phyloP scores from a whole-genome alignment of 2,113 vertebrate species.

The Heliornis fulica region DNA sequence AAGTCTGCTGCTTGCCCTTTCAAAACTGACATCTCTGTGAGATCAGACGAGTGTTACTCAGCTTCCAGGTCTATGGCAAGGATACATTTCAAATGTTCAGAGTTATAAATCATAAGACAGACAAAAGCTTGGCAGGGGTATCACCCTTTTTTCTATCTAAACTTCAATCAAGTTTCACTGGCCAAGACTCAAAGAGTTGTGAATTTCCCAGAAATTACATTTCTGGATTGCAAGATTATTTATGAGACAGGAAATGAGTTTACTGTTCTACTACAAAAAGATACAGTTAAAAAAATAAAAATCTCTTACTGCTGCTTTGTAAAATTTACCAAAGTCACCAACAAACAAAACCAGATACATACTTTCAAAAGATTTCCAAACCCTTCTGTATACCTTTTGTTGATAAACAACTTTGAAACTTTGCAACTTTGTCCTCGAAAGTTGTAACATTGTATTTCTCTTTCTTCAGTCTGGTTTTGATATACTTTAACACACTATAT shows the following conservation, averaged over 20 bases:
- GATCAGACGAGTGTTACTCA: neutral
- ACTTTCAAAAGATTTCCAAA: neutral
- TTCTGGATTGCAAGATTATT: neutral
- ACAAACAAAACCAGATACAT: neutral
- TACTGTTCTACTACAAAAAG: neutral
- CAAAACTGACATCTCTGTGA: neutral
- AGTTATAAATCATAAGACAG: conserved; percentile 29
- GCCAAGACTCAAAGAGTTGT: neutral
- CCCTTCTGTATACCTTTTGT: neutral
- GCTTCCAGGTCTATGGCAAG: conserved; percentile 21
- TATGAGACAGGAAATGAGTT: neutral
- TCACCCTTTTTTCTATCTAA: neutral
- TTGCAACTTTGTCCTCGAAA: neutral
- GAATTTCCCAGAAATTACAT: conserved; percentile 12
- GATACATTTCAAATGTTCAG: neutral
- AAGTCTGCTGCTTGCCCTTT: conserved; percentile 60
- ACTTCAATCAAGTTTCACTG: conserved; percentile 20
- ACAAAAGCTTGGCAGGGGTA: conserved; percentile 48
- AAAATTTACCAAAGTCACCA: neutral
- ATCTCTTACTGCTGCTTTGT: neutral
- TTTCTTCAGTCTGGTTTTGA: neutral
- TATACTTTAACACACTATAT: neutral
- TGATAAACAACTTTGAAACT: neutral
- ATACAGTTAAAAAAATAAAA: neutral
- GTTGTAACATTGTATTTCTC: neutral